Evolutionary conservation across 1,140 invertebrate genomes (phyloP), one percentile per base, ranked within the genome.

Genomic region (Drosophila asahinai): DNA sequence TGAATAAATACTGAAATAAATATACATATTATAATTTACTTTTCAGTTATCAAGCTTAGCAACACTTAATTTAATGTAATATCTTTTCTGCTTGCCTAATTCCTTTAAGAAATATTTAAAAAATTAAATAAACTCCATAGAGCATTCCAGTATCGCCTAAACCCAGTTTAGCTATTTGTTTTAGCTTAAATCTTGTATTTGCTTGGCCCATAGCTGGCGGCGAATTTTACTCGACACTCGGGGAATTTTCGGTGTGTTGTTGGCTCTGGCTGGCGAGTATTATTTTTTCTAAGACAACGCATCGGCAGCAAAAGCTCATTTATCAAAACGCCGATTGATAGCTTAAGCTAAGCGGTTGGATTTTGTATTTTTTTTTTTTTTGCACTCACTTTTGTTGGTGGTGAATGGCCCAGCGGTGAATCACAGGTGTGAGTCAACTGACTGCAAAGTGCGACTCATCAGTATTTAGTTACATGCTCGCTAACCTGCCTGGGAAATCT

Each of bases 271-370:
- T 71, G 14, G 36, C 19, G 54, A 40, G 54, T 67, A 22, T 71
- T 55, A 47, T 48, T 47, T 68, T 42, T 77, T 71, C 65, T 72
- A 67, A 82, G 52, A 86, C 82, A 81, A 74, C 81, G 65, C 81
- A 84, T 70, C 82, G 52, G 15, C 70, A 74, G 59, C 52, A 52
- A 62, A 66, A 62, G 72, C 81, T 89, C 86, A 89, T 89, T 89
- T 90, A 90, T 89, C 86, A 89, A 89, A 81, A 61, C 59, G 71
- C 76, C 86, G 71, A 89, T 89, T 89, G 84, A 87, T 86, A 78
- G 59, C 73, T 76, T 40, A 63, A 49, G 62, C 67, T 76, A 48
- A 76, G 60, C 48, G 82, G 52, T 67, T 72, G 52, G 67, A 51
- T 55, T 62, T 57, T 36, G 38, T 57, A 25, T 38, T 55, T 22